A percentile compares a stretch with the other conserved stretches of the same genome.
phyloP scores from a whole-genome alignment of 2,113 vertebrate species.

The Hylia prasina region DNA sequence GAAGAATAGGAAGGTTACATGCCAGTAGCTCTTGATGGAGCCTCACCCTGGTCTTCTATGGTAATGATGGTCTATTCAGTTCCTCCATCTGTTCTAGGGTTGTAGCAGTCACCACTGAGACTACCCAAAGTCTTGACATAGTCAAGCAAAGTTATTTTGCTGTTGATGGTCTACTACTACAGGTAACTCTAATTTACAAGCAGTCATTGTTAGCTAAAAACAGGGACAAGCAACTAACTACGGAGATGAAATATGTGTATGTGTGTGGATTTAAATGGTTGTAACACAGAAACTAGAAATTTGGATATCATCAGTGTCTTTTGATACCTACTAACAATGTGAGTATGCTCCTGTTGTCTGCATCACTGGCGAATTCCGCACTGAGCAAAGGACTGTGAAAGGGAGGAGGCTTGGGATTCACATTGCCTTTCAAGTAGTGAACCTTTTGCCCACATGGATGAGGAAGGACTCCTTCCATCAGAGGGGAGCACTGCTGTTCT shows the following conservation, averaged over 20 bases:
- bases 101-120: neutral
- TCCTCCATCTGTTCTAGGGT: neutral
- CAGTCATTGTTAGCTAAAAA: neutral
- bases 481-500: neutral
- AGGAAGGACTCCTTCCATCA: neutral
- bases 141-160: neutral
- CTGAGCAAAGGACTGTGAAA: neutral
- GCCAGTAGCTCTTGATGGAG: neutral
- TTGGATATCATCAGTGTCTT: neutral
- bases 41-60: neutral
- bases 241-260: neutral
- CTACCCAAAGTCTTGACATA: neutral
- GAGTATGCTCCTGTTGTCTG: neutral
- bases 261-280: neutral
- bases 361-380: neutral
- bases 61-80: neutral
- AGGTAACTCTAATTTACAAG: neutral
- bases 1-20: neutral
- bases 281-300: neutral
- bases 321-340: neutral
- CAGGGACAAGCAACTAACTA: neutral
- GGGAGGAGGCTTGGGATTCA: neutral
- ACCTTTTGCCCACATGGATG: neutral
- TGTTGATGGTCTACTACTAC: neutral
- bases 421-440: neutral